phyloP scores from a whole-genome alignment of 2,888 invertebrate species.

The Lomographa bimaculata region DNA sequence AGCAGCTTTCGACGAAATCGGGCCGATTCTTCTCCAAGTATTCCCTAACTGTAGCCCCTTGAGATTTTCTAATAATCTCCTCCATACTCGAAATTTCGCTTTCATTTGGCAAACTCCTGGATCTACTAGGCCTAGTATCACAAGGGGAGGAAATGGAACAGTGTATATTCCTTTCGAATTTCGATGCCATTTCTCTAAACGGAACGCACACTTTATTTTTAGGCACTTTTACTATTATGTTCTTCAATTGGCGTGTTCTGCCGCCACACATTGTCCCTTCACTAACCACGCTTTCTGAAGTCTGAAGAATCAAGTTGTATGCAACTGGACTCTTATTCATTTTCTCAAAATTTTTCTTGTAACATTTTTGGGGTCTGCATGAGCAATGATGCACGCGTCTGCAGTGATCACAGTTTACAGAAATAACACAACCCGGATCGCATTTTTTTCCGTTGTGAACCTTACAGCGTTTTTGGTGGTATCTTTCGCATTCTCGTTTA shows the following conservation, averaged over 20 bases:
- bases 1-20: conserved; percentile 82
- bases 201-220: conserved; percentile 51
- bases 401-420: conserved; percentile 64
- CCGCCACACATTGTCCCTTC: conserved; percentile 52
- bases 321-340: conserved; percentile 65
- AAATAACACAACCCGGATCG: conserved; percentile 66
- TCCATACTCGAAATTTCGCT: conserved; percentile 64
- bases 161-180: conserved; percentile 48
- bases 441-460: conserved; percentile 49
- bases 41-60: conserved; percentile 84
- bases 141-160: conserved; percentile 32
- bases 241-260: conserved; percentile 51
- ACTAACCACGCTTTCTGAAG: conserved; percentile 68
- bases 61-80: conserved; percentile 49
- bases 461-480: conserved; percentile 65
- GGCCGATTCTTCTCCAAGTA: conserved; percentile 88
- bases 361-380: conserved; percentile 61
- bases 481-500: conserved; percentile 71
- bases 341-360: conserved; percentile 56
- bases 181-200: conserved; percentile 56
- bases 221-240: conserved; percentile 72
- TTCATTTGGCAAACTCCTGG: conserved; percentile 61
- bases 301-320: conserved; percentile 74
- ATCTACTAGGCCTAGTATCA: conserved; percentile 40
- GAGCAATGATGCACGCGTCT: conserved; percentile 57